These are phyloP conservation scores for Notolepis coatsorum DNA, from an alignment of 2,797 vertebrate genomes.

Conservation along the genomic window DNA sequence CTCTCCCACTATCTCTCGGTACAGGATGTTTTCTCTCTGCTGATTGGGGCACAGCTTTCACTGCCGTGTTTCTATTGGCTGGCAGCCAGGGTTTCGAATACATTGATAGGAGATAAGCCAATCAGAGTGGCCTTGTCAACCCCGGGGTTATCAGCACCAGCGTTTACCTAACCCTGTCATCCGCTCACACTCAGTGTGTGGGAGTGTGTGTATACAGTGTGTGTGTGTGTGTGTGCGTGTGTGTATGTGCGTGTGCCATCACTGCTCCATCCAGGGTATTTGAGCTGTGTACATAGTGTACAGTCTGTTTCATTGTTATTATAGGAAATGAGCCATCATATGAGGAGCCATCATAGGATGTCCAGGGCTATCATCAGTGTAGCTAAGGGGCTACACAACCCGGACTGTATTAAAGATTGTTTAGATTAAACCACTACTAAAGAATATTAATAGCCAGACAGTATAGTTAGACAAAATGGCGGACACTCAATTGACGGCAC, in stretches of 20 bases:
- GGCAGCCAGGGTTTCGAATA: constrained; percentile 55
- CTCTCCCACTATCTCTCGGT: constrained; percentile 39
- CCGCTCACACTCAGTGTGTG: constrained; percentile 39
- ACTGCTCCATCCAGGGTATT: constrained; percentile 11
- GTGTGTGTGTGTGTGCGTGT: not conserved
- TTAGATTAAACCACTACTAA: too few species aligned
- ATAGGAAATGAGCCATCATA: constrained; percentile 33
- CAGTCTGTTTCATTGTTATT: constrained; percentile 30
- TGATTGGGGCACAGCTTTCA: constrained; percentile 55
- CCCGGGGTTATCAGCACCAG: constrained; percentile 54
- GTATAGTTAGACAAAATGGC: too few species aligned
- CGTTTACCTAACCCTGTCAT: constrained; percentile 67
- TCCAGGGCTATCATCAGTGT: constrained; percentile 10
- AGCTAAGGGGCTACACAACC: too few species aligned
- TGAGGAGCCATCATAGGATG: constrained; percentile 16
- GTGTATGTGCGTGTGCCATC: constrained; percentile 15
- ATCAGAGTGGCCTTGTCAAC: constrained; percentile 51
- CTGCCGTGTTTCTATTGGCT: constrained; percentile 67
- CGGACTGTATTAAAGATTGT: too few species aligned
- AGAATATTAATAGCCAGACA: too few species aligned
- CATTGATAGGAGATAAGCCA: constrained; percentile 62
- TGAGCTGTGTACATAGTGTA: constrained; percentile 8
- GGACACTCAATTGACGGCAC: too few species aligned
- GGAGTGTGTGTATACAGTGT: not conserved
- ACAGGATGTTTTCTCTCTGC: constrained; percentile 55